These are phyloP conservation scores for Poecilia picta DNA, from an alignment of 2,797 vertebrate genomes.

Conservation along the genomic window DNA sequence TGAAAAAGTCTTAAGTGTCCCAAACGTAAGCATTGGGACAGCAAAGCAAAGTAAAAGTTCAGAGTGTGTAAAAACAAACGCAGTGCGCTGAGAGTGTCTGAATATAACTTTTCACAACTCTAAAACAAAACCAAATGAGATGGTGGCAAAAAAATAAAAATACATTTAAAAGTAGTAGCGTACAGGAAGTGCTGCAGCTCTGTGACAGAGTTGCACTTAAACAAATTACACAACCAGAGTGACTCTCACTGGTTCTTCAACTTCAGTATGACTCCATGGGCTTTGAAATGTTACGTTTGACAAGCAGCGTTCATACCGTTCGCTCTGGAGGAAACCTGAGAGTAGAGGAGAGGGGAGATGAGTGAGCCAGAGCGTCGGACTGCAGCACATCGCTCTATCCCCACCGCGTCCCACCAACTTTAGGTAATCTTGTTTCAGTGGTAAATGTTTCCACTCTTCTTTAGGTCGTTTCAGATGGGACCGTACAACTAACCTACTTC, in stretches of 20 bases:
- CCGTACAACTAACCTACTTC: conserved; percentile 37
- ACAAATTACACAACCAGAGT: neutral
- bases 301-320: neutral
- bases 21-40: neutral
- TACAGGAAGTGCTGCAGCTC: neutral
- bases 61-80: neutral
- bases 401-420: neutral
- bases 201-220: neutral
- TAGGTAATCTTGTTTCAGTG: neutral
- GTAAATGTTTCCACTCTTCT: neutral
- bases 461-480: neutral
- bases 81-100: neutral
- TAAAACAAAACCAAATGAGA: neutral
- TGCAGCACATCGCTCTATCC: too few relatives aligned
- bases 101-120: neutral
- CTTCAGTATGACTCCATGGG: neutral
- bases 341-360: neutral
- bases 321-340: neutral
- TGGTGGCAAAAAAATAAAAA: neutral
- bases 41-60: neutral
- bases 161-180: neutral
- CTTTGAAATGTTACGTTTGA: neutral
- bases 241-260: neutral
- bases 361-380: neutral
- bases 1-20: neutral